These are phyloP conservation scores for Andrena dorsata DNA, from an alignment of 2,888 invertebrate species.

Conservation along the genomic window DNA sequence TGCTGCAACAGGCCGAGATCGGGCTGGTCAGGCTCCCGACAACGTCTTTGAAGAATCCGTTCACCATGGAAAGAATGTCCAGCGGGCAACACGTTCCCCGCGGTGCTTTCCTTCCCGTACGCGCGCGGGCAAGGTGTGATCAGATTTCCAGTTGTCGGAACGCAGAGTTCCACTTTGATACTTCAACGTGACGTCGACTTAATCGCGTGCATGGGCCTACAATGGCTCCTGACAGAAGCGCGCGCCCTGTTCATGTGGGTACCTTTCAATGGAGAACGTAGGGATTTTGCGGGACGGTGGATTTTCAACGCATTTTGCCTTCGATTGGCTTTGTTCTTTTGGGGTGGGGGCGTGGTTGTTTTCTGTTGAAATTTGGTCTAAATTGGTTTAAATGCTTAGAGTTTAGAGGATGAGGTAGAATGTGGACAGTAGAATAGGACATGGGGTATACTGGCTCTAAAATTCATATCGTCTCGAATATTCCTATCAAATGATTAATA, in stretches of 20 bases:
- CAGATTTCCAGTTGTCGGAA: slow-evolving; percentile 71
- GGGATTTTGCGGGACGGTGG: too few species aligned
- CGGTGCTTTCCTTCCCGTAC: background rate
- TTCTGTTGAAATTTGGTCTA: too few species aligned
- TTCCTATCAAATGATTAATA: too few species aligned
- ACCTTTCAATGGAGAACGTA: background rate
- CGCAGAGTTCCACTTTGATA: slow-evolving; percentile 64
- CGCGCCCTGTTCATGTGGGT: slow-evolving; percentile 38
- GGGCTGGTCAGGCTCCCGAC: background rate
- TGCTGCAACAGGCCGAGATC: slow-evolving; percentile 24
- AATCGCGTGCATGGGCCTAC: slow-evolving; percentile 50
- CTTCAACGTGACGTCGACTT: slow-evolving; percentile 55
- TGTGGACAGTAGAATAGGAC: too few species aligned
- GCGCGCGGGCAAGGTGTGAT: slow-evolving; percentile 56
- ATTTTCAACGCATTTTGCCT: too few species aligned
- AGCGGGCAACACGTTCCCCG: slow-evolving; percentile 28
- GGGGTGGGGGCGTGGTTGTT: too few species aligned
- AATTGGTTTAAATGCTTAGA: too few species aligned
- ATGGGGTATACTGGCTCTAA: too few species aligned
- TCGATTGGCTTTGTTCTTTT: too few species aligned
- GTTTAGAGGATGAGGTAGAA: too few species aligned
- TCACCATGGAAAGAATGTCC: slow-evolving; percentile 51
- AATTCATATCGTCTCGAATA: too few species aligned
- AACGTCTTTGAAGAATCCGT: slow-evolving; percentile 49
- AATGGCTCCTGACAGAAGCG: slow-evolving; percentile 19